phyloP scores from a whole-genome alignment of 1,140 invertebrate species.

The Oryctes rhinoceros region DNA sequence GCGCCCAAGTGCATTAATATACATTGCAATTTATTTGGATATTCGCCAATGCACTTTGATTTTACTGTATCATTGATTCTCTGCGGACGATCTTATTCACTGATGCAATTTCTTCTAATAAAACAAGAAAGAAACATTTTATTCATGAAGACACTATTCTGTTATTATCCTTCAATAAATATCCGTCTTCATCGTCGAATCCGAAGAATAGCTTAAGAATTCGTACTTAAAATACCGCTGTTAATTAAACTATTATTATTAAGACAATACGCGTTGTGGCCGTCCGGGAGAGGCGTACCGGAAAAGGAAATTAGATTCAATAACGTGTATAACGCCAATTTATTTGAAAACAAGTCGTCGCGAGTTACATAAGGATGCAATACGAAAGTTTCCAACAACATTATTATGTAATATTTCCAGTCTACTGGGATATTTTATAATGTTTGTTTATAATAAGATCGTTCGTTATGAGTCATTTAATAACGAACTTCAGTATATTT shows the following conservation, averaged over 20 bases:
- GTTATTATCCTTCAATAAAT: not conserved
- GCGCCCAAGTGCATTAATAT: no score
- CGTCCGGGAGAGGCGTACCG: not conserved
- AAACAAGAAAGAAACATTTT: no score
- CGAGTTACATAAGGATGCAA: constrained; percentile 11
- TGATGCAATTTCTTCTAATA: no score
- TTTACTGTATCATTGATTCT: no score
- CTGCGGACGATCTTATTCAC: no score
- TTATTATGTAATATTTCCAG: not conserved
- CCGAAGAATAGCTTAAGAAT: not conserved
- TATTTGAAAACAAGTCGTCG: constrained; percentile 1
- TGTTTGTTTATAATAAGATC: not conserved
- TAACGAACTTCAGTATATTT: not conserved
- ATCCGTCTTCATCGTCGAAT: not conserved
- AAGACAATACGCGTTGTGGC: not conserved
- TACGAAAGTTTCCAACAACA: not conserved
- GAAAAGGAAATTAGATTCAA: constrained; percentile 19
- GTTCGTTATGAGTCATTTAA: not conserved
- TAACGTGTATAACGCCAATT: not conserved
- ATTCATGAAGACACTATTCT: not conserved
- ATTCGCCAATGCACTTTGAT: no score
- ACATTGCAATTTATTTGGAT: no score
- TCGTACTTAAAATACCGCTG: not conserved
- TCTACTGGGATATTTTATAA: not conserved
- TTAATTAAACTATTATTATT: not conserved